Evolutionary conservation across 2,797 vertebrate species (phyloP).

Genomic region (Sebastes nivosus): DNA sequence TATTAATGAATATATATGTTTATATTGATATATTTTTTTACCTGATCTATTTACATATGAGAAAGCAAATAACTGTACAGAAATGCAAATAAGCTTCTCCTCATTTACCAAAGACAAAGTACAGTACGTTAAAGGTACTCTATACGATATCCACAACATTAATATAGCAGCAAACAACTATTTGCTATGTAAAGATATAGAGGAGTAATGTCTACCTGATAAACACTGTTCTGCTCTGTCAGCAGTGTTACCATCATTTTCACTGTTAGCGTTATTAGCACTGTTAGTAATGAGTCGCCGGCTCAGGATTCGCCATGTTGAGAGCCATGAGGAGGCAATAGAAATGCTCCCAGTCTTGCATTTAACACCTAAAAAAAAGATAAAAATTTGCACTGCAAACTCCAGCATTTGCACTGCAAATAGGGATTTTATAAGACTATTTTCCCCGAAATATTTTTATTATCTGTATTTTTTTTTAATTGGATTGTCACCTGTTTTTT

Average conservation of each 20-base stretch:
- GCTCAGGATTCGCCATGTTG: too few relatives aligned
- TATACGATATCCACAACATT: too few relatives aligned
- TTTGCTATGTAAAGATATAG: too few relatives aligned
- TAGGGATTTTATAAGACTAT: background rate
- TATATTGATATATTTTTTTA: background rate
- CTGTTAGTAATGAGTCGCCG: too few relatives aligned
- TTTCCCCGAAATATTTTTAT: background rate
- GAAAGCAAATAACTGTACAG: background rate
- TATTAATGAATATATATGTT: background rate
- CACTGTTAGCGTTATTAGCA: too few relatives aligned
- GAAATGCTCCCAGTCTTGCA: too few relatives aligned
- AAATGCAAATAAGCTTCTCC: background rate
- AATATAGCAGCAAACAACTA: too few relatives aligned
- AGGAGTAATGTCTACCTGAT: too few relatives aligned
- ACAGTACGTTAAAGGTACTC: too few relatives aligned
- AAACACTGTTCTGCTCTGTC: too few relatives aligned
- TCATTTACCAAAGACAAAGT: background rate
- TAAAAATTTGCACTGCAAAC: background rate
- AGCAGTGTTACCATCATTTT: too few relatives aligned
- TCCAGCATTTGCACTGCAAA: background rate
- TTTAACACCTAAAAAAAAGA: background rate
- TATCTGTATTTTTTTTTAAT: background rate
- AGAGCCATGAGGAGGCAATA: too few relatives aligned
- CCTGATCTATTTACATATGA: background rate
- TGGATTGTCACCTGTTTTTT: background rate